Percentiles rank a stretch among this genome's conserved stretches.
Evolutionary conservation across 1,140 invertebrate species (phyloP).

Genomic region (Drosophila orosa): DNA sequence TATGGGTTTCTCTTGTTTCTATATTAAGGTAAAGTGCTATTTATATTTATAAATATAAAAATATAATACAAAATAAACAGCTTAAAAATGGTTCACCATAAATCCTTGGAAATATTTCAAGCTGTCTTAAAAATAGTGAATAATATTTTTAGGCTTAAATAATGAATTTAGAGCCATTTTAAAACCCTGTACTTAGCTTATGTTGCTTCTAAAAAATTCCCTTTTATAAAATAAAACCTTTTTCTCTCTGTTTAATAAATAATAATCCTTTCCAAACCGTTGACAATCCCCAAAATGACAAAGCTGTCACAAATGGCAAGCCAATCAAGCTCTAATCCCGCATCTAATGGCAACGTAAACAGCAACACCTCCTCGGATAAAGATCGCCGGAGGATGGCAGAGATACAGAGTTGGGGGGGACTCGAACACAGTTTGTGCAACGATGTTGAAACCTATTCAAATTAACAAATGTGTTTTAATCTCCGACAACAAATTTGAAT

Average conservation of each 20-base stretch:
- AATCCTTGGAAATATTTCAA: background rate
- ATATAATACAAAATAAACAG: background rate
- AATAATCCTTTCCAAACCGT: constrained; percentile 39
- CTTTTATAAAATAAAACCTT: background rate
- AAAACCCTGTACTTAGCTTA: background rate
- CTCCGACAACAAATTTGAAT: constrained; percentile 81
- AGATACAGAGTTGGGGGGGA: background rate
- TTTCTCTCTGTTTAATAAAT: constrained; percentile 8
- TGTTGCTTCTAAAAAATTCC: background rate
- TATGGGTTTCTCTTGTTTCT: background rate
- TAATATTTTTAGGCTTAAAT: background rate
- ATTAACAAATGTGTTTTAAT: constrained; percentile 82
- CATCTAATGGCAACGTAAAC: constrained; percentile 59
- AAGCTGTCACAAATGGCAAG: constrained; percentile 62
- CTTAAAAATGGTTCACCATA: background rate
- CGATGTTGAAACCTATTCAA: constrained; percentile 77
- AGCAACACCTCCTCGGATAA: constrained; percentile 59
- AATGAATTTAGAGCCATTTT: background rate
- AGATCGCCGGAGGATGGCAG: background rate
- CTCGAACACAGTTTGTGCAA: constrained; percentile 55
- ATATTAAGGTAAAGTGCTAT: background rate
- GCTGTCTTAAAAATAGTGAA: rapidly evolving
- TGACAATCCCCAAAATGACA: constrained; percentile 53
- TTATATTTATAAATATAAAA: background rate
- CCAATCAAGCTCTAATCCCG: constrained; percentile 62